Evolutionary conservation across 2,113 vertebrate species (phyloP), one percentile per base, ranked within the genome.

Genomic region (Entomyzon cyanotis): DNA sequence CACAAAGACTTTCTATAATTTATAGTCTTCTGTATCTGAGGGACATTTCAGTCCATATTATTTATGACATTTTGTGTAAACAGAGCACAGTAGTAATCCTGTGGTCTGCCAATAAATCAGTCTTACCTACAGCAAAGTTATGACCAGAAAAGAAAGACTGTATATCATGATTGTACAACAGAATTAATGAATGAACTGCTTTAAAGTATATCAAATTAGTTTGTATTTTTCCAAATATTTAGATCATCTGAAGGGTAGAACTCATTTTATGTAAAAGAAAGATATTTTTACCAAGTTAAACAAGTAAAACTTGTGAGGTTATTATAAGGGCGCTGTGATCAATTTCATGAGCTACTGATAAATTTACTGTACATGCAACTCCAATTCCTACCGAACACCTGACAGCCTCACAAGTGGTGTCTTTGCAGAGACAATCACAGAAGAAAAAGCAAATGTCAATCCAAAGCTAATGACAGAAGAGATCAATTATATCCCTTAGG

Each of bases 11-110:
- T 93, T 52, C 63, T 91, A 42, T 80, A 88, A 96, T 86, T 94
- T 95, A 88, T 41, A 55, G 55, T 62, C 42, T 22, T 55, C 24
- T 74, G 41, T 47, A 86, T 76, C 46, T 77, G 33, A 91, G 75
- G 59, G 50, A 60, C 18, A 88, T 81, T 94, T 94, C 79, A 85
- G 67, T 55, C 19, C 31, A 7, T 52, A 59, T 77, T 85, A 85
- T 95, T 93, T 83, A 90, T 67, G 63, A 70, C 27, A n/a, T 69
- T 84, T 90, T 80, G 68, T 67, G 68, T 81, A 90, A 92, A 93
- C 30, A 55, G 47, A 93, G 65, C 39, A 91, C 39, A 73, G 8
- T 24, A 87, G 23, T 70, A 56, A 93, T 88, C 47, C 71, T 71
- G 47, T 63, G 33, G 20, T 73, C 81, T 94, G 67, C 59, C 70